Evolutionary conservation across 2,797 vertebrate species (phyloP).

Genomic region (Botia kubotai): DNA sequence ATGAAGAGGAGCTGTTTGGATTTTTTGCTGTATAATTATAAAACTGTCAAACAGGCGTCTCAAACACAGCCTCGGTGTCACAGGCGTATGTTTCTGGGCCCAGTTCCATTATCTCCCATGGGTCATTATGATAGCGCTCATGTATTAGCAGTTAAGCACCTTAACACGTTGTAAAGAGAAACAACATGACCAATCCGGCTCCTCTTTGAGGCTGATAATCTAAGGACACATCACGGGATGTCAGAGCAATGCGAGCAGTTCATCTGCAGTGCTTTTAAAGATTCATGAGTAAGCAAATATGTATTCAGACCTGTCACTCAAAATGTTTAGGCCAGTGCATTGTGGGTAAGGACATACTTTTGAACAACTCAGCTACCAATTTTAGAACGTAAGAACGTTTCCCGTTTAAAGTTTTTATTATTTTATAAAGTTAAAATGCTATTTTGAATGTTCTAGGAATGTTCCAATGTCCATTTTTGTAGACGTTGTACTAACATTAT

Average conservation of each 20-base stretch:
- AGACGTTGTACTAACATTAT: too few relatives aligned
- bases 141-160: slow-evolving; percentile 32
- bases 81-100: slow-evolving; percentile 34
- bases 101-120: slow-evolving; percentile 43
- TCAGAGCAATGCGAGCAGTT: slow-evolving; percentile 75
- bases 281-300: slow-evolving; percentile 82
- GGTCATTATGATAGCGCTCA: slow-evolving; percentile 33
- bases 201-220: slow-evolving; percentile 50
- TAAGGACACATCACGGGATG: slow-evolving; percentile 42
- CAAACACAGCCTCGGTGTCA: slow-evolving; percentile 28
- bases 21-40: slow-evolving; percentile 52
- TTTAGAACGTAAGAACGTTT: too few relatives aligned
- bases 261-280: slow-evolving; percentile 77
- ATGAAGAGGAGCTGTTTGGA: slow-evolving; percentile 37
- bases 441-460: too few relatives aligned
- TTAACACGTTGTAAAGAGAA: slow-evolving; percentile 48
- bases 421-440: too few relatives aligned
- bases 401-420: too few relatives aligned
- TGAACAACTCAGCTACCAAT: neutral
- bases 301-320: slow-evolving; percentile 75
- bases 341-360: slow-evolving; percentile 62
- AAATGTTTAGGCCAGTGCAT: slow-evolving; percentile 70
- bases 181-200: slow-evolving; percentile 29
- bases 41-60: slow-evolving; percentile 54
- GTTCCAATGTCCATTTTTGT: too few relatives aligned